A percentile compares a stretch with the other conserved stretches of the same genome.
phyloP scores from a whole-genome alignment of 1,140 invertebrate genomes.

The Hormaphis cornu region DNA sequence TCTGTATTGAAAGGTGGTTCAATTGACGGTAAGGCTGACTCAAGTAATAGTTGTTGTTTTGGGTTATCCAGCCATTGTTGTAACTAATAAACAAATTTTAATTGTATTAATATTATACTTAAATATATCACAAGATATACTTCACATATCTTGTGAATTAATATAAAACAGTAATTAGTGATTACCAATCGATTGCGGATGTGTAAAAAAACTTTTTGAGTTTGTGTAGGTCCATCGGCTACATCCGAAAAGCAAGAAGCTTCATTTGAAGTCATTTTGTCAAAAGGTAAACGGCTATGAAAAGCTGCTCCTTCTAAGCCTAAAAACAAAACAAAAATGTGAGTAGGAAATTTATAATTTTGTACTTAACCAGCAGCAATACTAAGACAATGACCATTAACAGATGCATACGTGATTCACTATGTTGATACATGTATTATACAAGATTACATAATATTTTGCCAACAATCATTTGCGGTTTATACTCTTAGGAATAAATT shows the following conservation, averaged over 20 bases:
- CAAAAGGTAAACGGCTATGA: slow-evolving; percentile 85
- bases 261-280: slow-evolving; percentile 90
- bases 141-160: not conserved
- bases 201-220: slow-evolving; percentile 84
- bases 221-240: slow-evolving; percentile 64
- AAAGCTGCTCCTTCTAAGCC: slow-evolving; percentile 86
- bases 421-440: too few species aligned
- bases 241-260: slow-evolving; percentile 89
- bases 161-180: slow-evolving; percentile 14
- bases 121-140: not conserved
- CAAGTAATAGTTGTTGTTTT: slow-evolving; percentile 78
- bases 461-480: too few species aligned
- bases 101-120: not conserved
- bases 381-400: too few species aligned
- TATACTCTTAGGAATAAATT: too few species aligned
- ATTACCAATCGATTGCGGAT: slow-evolving; percentile 78
- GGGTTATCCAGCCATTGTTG: slow-evolving; percentile 96
- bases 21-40: slow-evolving; percentile 69
- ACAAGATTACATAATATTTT: too few species aligned
- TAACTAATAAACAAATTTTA: slow-evolving; percentile 48
- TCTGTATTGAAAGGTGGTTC: slow-evolving; percentile 90
- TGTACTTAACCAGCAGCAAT: too few species aligned
- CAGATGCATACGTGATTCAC: too few species aligned
- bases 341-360: too few species aligned
- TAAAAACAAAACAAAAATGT: slow-evolving; percentile 29